Evolutionary conservation across 2,113 vertebrate genomes (phyloP).

Genomic region (Pygoscelis antarcticus): DNA sequence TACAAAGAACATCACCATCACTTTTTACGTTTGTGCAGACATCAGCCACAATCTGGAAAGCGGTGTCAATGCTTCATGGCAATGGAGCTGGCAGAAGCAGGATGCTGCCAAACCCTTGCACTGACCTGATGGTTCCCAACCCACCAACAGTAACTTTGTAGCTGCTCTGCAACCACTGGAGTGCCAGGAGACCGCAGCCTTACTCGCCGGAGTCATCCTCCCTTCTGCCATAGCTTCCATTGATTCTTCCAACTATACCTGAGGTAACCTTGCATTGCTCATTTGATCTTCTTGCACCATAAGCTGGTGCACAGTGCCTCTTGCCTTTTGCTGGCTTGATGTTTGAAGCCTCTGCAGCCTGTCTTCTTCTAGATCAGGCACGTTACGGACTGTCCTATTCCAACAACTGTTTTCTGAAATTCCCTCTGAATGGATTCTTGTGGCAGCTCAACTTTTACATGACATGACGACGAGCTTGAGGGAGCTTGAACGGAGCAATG

Average conservation of each 20-base stretch:
- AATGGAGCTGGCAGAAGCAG: background rate
- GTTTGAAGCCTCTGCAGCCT: background rate
- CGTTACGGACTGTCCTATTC: background rate
- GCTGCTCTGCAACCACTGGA: background rate
- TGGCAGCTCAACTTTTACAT: background rate
- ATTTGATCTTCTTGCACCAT: background rate
- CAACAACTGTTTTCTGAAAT: background rate
- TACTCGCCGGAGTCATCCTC: rapidly evolving
- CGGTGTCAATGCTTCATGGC: background rate
- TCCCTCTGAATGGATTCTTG: background rate
- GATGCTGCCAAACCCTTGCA: background rate
- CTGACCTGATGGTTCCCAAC: background rate
- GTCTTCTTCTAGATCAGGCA: background rate
- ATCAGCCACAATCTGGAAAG: background rate
- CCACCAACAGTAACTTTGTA: background rate
- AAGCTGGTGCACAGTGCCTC: background rate
- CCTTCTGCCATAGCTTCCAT: background rate
- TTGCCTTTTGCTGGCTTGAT: background rate
- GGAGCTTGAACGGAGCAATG: background rate
- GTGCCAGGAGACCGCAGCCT: background rate
- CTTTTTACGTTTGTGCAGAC: background rate
- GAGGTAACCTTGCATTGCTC: background rate
- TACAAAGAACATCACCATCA: background rate
- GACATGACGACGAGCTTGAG: background rate
- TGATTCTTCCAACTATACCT: background rate